Conservation (phyloP, 2,888 invertebrate species). For the Azorinus chamasolen region DNA sequence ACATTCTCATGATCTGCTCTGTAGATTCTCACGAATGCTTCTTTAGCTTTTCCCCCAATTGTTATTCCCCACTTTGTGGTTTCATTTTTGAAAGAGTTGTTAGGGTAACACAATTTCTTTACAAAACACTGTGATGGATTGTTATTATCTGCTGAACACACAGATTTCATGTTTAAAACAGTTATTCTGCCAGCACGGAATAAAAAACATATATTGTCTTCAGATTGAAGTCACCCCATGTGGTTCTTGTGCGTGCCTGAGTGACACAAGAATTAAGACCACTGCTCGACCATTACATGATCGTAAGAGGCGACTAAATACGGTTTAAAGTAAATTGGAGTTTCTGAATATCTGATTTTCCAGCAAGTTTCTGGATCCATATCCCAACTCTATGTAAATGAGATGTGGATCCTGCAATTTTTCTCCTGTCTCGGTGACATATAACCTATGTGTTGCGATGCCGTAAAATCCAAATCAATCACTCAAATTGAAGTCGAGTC, state of each 20-base stretch:
- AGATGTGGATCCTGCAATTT: too few species aligned
- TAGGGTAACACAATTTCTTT: constrained; percentile 53
- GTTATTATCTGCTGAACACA: constrained; percentile 24
- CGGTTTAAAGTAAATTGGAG: constrained; percentile 8
- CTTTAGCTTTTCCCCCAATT: constrained; percentile 22
- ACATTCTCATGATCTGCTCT: constrained; percentile 25
- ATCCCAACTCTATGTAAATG: too few species aligned
- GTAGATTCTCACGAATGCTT: constrained; percentile 22
- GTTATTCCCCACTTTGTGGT: constrained; percentile 56
- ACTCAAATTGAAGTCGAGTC: constrained; percentile 1
- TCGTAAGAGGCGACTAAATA: constrained; percentile 19
- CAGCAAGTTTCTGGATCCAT: too few species aligned
- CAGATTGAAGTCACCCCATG: too few species aligned
- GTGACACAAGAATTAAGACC: too few species aligned
- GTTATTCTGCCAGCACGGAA: constrained; percentile 47
- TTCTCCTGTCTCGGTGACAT: too few species aligned
- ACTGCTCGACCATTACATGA: constrained; percentile 11
- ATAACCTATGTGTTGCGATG: too few species aligned
- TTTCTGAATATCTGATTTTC: too few species aligned
- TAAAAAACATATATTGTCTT: constrained; percentile 22
- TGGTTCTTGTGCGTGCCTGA: too few species aligned
- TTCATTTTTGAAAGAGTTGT: constrained; percentile 15
- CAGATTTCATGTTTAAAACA: constrained; percentile 31
- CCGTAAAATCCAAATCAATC: constrained; percentile 6
- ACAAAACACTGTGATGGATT: constrained; percentile 32